Conservation (phyloP, 2,113 vertebrate species). For the Amblyornis subalaris region DNA sequence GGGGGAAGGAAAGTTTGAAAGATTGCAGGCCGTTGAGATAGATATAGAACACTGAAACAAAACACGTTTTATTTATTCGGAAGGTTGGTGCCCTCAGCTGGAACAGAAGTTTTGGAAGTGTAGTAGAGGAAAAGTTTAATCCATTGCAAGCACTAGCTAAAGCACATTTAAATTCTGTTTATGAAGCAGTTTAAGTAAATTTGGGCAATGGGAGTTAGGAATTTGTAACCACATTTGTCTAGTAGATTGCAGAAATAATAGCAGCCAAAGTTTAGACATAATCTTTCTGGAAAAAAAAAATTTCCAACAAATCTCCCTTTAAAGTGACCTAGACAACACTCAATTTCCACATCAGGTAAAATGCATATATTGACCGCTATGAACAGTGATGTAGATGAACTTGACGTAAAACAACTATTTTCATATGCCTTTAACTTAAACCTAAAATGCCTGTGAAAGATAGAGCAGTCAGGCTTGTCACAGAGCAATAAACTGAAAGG, state of each 20-base stretch:
- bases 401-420: neutral
- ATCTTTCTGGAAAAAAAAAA: neutral
- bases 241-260: neutral
- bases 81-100: conserved; percentile 28
- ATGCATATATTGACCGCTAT: neutral
- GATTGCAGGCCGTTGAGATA: neutral
- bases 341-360: neutral
- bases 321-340: neutral
- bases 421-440: conserved; percentile 2
- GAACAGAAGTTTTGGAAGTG: conserved; percentile 2
- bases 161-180: conserved; percentile 31
- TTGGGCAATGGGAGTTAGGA: neutral
- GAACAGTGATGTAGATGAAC: neutral
- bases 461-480: conserved; percentile 2
- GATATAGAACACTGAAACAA: neutral
- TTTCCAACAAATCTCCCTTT: neutral
- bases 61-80: conserved; percentile 47
- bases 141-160: neutral
- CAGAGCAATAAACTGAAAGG: conserved; percentile 26
- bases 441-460: neutral
- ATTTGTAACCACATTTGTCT: conserved; percentile 31
- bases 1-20: neutral
- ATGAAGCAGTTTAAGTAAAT: conserved; percentile 35
- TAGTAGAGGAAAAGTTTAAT: conserved; percentile 20
- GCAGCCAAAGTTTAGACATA: neutral